Conservation (phyloP, 2,113 vertebrate genomes). For the Equus quagga region DNA sequence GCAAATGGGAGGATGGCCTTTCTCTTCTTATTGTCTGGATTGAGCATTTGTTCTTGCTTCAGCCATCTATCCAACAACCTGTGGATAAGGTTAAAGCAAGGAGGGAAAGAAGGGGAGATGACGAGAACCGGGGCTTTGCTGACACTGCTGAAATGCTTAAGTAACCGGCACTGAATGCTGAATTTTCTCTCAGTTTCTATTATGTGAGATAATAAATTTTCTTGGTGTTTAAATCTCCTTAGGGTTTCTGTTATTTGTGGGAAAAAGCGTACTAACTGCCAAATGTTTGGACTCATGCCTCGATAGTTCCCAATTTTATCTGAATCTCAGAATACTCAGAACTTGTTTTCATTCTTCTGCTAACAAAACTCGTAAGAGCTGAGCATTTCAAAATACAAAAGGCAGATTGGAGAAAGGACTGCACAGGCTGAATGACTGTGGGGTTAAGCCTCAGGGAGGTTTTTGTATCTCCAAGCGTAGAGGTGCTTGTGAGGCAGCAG, state of each 20-base stretch:
- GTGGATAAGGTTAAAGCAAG: background rate
- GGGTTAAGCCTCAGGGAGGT: background rate
- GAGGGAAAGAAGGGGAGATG: background rate
- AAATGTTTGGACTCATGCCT: conserved; percentile 2
- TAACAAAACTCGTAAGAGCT: background rate
- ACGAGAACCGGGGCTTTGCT: background rate
- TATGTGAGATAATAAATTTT: background rate
- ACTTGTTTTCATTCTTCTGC: background rate
- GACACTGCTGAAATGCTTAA: background rate
- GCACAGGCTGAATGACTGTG: background rate
- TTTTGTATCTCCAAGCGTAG: background rate
- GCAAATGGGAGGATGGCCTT: background rate
- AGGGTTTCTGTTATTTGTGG: conserved; percentile 35
- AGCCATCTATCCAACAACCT: background rate
- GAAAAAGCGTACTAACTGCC: background rate
- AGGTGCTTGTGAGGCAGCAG: background rate
- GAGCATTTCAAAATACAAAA: conserved; percentile 21
- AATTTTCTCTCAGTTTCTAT: conserved; percentile 30
- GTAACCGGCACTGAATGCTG: background rate
- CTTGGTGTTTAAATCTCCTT: conserved; percentile 14
- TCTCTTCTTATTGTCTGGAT: background rate
- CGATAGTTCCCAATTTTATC: background rate
- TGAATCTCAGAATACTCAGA: background rate
- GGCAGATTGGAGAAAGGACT: background rate
- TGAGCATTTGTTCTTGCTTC: background rate